Conservation (phyloP, 37 sponge, comb jelly and placozoan genomes). For the Agelas oroides region DNA sequence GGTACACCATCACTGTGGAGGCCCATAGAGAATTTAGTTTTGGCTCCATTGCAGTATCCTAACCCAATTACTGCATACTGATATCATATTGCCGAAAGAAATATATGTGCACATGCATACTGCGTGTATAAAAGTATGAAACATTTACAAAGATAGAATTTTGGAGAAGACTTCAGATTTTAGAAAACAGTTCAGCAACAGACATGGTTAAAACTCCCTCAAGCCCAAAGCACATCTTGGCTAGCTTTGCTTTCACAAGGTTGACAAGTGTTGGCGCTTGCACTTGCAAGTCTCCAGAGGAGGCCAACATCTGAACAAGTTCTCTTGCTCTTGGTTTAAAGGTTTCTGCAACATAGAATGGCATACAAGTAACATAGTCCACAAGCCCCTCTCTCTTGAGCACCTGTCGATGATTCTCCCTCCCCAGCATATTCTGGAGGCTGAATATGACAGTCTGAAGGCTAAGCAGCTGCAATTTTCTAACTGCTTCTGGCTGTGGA, state of each 20-base stretch:
- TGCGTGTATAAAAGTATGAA: too few relatives aligned
- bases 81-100: too few relatives aligned
- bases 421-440: conserved; percentile 30
- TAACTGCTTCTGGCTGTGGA: background rate
- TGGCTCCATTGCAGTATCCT: too few relatives aligned
- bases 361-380: conserved; percentile 31
- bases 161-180: too few relatives aligned
- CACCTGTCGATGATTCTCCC: conserved; percentile 14
- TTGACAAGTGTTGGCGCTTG: conserved; percentile 9
- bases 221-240: conserved; percentile 14
- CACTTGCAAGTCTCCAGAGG: background rate
- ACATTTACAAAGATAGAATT: background rate
- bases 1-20: too few relatives aligned
- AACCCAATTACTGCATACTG: too few relatives aligned
- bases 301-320: conserved; percentile 11
- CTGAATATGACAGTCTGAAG: background rate
- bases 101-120: too few relatives aligned
- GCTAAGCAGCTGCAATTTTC: conserved; percentile 18
- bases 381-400: background rate
- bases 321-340: conserved; percentile 10
- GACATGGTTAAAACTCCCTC: conserved; percentile 4
- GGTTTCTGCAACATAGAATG: conserved; percentile 11
- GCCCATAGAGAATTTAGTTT: too few relatives aligned
- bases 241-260: conserved; percentile 18
- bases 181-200: conserved; percentile 14